Conservation (phyloP, 2,888 invertebrate genomes). For the Endotricha flammealis region DNA sequence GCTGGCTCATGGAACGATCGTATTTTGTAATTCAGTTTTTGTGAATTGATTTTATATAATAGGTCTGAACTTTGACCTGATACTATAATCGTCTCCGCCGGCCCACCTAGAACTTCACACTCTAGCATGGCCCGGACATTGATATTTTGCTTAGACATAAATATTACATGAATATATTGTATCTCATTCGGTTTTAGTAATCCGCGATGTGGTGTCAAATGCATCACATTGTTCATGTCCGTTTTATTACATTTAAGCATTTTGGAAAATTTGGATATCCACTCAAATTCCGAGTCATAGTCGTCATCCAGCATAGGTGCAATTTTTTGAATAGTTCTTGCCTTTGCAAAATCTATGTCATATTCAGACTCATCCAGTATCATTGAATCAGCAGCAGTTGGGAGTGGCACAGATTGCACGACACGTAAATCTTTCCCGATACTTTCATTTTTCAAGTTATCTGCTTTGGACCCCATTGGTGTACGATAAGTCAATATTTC, state of each 20-base stretch:
- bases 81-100: slow-evolving; percentile 66
- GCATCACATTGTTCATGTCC: slow-evolving; percentile 53
- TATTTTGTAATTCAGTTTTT: slow-evolving; percentile 61
- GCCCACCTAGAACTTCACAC: slow-evolving; percentile 78
- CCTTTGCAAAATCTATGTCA: slow-evolving; percentile 27
- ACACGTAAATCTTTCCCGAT: no score
- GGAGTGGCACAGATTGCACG: slow-evolving; percentile 15
- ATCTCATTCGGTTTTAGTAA: slow-evolving; percentile 70
- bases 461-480: slow-evolving; percentile 21
- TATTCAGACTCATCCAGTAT: slow-evolving; percentile 21
- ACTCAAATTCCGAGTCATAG: slow-evolving; percentile 43
- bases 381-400: slow-evolving; percentile 17
- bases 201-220: slow-evolving; percentile 69
- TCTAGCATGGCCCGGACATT: slow-evolving; percentile 61
- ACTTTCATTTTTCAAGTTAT: slow-evolving; percentile 21
- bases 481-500: slow-evolving; percentile 24
- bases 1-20: slow-evolving; percentile 62
- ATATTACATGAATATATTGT: slow-evolving; percentile 66
- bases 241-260: slow-evolving; percentile 25
- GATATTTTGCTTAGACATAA: slow-evolving; percentile 61
- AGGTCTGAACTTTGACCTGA: slow-evolving; percentile 72
- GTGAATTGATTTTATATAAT: slow-evolving; percentile 64
- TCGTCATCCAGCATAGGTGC: slow-evolving; percentile 48
- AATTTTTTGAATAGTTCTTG: slow-evolving; percentile 39
- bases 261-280: slow-evolving; percentile 51